Conservation (phyloP, 1,140 invertebrate species). For the Acromyrmex charruanus region DNA sequence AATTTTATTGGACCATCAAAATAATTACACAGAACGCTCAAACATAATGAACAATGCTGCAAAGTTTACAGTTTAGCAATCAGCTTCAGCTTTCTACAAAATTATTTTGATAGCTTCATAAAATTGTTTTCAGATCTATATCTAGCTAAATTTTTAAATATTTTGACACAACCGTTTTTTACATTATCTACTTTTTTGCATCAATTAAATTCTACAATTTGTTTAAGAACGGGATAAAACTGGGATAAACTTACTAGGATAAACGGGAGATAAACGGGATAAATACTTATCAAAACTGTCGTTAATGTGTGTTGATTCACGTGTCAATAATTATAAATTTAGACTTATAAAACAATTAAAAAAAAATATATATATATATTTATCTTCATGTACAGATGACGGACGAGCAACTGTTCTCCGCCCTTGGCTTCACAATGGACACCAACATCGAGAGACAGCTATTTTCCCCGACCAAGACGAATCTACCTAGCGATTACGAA, state of each 20-base stretch:
- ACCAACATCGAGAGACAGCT: conserved; percentile 70
- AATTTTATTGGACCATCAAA: too few species aligned
- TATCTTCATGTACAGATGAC: conserved; percentile 78
- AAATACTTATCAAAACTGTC: neutral
- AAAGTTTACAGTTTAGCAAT: too few species aligned
- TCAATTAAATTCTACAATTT: neutral
- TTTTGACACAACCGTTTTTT: too few species aligned
- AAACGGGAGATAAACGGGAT: too few species aligned
- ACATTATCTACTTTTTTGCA: neutral
- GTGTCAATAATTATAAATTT: neutral
- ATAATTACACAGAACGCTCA: too few species aligned
- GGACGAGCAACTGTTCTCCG: conserved; percentile 84
- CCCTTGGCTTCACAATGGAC: conserved; percentile 81
- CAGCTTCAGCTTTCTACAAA: too few species aligned
- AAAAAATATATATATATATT: neutral
- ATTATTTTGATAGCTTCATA: too few species aligned
- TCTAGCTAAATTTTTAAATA: too few species aligned
- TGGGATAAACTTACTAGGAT: too few species aligned
- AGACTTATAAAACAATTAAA: neutral
- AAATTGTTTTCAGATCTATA: too few species aligned
- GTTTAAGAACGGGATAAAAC: neutral
- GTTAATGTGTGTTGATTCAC: neutral
- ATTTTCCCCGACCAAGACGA: conserved; percentile 68
- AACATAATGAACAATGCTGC: too few species aligned
- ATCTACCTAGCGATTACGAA: conserved; percentile 79